phyloP scores from a whole-genome alignment of 2,888 invertebrate genomes.

The Cremastobaeus sp. region DNA sequence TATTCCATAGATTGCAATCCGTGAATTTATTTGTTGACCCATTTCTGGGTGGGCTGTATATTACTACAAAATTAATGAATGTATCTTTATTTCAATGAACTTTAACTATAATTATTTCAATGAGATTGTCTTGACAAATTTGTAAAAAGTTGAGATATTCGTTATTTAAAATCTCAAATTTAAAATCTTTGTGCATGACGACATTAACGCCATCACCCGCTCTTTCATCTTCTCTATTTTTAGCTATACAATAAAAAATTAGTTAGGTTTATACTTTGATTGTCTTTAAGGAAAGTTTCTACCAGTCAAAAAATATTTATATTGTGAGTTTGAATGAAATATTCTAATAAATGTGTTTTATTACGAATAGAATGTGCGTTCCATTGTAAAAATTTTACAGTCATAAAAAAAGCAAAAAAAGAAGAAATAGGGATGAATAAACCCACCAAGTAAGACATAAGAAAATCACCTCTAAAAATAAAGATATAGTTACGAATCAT shows the following conservation, averaged over 20 bases:
- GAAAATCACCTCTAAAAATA: too few species aligned
- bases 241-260: not conserved
- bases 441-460: too few species aligned
- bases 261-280: not conserved
- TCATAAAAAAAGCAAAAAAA: not conserved
- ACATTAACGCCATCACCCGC: not conserved
- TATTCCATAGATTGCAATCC: not conserved
- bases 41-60: too few species aligned
- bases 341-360: not conserved
- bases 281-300: not conserved
- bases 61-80: too few species aligned
- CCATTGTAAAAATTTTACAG: not conserved
- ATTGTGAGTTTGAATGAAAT: not conserved
- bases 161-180: too few species aligned
- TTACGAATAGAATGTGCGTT: not conserved
- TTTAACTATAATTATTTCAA: too few species aligned
- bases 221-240: not conserved
- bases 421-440: too few species aligned
- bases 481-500: too few species aligned
- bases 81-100: too few species aligned
- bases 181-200: too few species aligned
- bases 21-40: not conserved
- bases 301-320: constrained; percentile 1
- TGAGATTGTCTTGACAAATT: too few species aligned
- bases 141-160: too few species aligned